phyloP scores from a whole-genome alignment of 1,140 invertebrate genomes.

The Atta texana region DNA sequence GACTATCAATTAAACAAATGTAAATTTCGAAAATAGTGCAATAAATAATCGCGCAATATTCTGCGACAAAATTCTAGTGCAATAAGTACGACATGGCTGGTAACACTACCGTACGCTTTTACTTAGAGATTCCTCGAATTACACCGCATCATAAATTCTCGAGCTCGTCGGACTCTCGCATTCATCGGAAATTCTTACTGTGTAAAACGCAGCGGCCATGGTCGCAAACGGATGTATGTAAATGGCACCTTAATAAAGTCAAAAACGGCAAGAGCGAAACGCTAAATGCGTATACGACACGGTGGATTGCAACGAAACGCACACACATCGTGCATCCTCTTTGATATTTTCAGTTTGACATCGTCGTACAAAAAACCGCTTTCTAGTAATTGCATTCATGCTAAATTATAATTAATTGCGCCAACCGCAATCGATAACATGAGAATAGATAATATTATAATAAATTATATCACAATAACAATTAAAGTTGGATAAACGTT shows the following conservation, averaged over 20 bases:
- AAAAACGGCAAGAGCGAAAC: slow-evolving; percentile 49
- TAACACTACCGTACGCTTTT: slow-evolving; percentile 12
- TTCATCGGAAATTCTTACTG: slow-evolving; percentile 56
- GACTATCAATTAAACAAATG: background rate
- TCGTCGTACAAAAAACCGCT: background rate
- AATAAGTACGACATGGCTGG: slow-evolving; percentile 20
- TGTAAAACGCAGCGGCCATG: slow-evolving; percentile 28
- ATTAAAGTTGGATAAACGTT: slow-evolving; percentile 22
- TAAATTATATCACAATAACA: background rate
- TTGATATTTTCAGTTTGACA: slow-evolving; percentile 24
- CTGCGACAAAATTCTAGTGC: slow-evolving; percentile 16
- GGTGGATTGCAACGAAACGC: background rate
- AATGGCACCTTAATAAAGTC: slow-evolving; percentile 47
- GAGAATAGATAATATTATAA: background rate
- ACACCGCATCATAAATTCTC: slow-evolving; percentile 52
- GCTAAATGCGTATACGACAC: slow-evolving; percentile 46
- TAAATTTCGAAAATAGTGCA: background rate
- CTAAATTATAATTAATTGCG: slow-evolving; percentile 29
- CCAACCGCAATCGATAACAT: slow-evolving; percentile 14
- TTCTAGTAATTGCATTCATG: slow-evolving; percentile 45
- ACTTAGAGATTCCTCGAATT: slow-evolving; percentile 47
- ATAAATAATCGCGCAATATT: slow-evolving; percentile 24
- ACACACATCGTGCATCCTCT: background rate
- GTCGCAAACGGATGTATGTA: slow-evolving; percentile 45
- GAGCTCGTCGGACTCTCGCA: slow-evolving; percentile 36